Percentiles rank a stretch among this genome's conserved stretches.
These are phyloP conservation scores for Peucedramus taeniatus DNA, from an alignment of 2,113 vertebrate genomes.

Conservation along the genomic window DNA sequence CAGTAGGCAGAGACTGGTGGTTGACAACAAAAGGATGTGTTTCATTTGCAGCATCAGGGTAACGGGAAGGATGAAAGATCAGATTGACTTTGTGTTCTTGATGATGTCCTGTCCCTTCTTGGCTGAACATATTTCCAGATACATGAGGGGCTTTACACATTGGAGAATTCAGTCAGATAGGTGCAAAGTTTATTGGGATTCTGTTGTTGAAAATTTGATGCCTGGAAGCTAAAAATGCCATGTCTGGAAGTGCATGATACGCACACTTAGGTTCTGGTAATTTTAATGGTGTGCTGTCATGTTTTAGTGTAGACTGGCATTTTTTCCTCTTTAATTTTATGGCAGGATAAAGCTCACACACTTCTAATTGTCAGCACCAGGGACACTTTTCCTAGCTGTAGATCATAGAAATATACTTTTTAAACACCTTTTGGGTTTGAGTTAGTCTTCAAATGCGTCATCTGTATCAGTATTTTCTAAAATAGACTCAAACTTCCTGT, in stretches of 20 bases:
- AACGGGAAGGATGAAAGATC: not conserved
- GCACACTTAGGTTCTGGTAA: not conserved
- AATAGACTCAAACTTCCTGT: not conserved
- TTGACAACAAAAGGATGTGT: not conserved
- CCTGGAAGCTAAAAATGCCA: conserved; percentile 8
- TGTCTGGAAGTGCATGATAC: not conserved
- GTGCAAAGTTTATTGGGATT: not conserved
- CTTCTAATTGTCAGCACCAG: not conserved
- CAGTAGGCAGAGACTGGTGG: not conserved
- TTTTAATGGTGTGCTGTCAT: conserved; percentile 21
- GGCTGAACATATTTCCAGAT: not conserved
- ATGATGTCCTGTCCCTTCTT: not conserved
- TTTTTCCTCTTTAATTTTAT: conserved; percentile 1
- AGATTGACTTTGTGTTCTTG: not conserved
- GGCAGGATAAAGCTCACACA: not conserved
- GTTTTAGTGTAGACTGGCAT: not conserved
- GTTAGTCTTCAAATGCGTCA: rapidly evolving
- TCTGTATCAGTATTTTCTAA: not conserved
- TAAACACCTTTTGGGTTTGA: not conserved
- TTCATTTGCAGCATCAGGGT: not conserved
- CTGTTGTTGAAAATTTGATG: not conserved
- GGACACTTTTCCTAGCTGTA: not conserved
- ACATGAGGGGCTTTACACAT: not conserved
- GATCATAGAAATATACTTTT: not conserved
- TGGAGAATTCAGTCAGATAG: not conserved